Evolutionary conservation across 1,140 invertebrate genomes (phyloP).

Genomic region (Drosophila pruinosa): DNA sequence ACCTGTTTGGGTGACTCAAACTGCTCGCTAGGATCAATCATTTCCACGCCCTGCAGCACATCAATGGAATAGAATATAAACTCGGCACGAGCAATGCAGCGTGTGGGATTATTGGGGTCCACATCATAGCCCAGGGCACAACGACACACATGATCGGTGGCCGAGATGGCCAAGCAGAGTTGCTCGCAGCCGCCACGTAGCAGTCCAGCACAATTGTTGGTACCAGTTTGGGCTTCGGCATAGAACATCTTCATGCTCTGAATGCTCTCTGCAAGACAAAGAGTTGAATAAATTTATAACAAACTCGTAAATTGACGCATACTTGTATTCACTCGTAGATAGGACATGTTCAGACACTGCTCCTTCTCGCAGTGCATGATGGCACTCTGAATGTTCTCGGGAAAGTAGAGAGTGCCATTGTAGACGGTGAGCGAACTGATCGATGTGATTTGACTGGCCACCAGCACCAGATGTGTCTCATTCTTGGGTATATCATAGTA

Average conservation of each 20-base stretch:
- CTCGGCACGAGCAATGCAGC: constrained; percentile 85
- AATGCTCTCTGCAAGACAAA: constrained; percentile 84
- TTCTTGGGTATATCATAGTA: constrained; percentile 85
- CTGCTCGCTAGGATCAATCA: constrained; percentile 78
- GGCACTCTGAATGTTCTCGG: constrained; percentile 75
- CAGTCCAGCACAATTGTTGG: constrained; percentile 84
- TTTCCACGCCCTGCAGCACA: constrained; percentile 88
- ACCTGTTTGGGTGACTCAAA: constrained; percentile 58
- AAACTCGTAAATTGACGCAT: neutral
- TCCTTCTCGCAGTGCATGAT: constrained; percentile 81
- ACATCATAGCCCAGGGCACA: constrained; percentile 90
- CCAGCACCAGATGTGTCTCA: constrained; percentile 69
- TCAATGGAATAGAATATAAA: constrained; percentile 91
- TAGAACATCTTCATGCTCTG: constrained; percentile 89
- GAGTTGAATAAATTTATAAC: neutral
- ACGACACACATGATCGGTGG: constrained; percentile 85
- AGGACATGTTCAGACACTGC: constrained; percentile 63
- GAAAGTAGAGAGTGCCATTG: constrained; percentile 77
- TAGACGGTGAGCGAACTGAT: constrained; percentile 78
- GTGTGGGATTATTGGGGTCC: constrained; percentile 83
- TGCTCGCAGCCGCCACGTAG: constrained; percentile 89
- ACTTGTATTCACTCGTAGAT: constrained; percentile 85
- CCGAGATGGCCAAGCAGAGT: constrained; percentile 89
- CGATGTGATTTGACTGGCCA: constrained; percentile 67
- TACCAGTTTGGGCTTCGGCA: constrained; percentile 85